phyloP scores from a whole-genome alignment of 1,140 invertebrate genomes.

The Elysia chlorotica region DNA sequence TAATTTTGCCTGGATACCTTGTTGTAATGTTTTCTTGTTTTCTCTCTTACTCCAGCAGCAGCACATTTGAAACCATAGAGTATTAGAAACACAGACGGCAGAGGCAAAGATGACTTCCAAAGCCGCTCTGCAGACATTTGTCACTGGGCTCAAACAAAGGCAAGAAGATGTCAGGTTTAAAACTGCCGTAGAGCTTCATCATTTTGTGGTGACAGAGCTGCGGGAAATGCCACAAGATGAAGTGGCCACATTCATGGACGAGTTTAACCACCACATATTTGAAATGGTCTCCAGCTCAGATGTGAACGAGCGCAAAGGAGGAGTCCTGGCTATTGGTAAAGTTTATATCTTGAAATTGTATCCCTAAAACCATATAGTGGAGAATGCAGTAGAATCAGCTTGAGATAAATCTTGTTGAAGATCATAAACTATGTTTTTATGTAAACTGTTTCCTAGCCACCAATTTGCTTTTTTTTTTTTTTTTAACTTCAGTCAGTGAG shows the following conservation, averaged over 20 bases:
- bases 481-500: no score
- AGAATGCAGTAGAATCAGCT: no score
- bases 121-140: conserved; percentile 67
- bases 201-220: conserved; percentile 90
- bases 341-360: no score
- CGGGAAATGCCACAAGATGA: conserved; percentile 87
- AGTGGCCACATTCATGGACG: conserved; percentile 87
- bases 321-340: conserved; percentile 89
- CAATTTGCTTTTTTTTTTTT: no score
- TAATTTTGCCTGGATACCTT: neutral
- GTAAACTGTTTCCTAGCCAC: no score
- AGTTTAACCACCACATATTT: conserved; percentile 94
- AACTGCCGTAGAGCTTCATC: conserved; percentile 84
- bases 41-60: neutral
- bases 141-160: conserved; percentile 84
- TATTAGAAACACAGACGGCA: neutral
- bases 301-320: conserved; percentile 93
- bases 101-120: conserved; percentile 27
- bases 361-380: no score
- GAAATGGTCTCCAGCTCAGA: conserved; percentile 93
- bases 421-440: no score
- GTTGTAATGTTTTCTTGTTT: neutral
- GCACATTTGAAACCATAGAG: neutral
- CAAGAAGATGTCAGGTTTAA: conserved; percentile 83
- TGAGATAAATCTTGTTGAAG: no score